Evolutionary conservation across 2,888 invertebrate species (phyloP), one percentile per base, ranked within the genome.

Genomic region (Melieria crassipennis): DNA sequence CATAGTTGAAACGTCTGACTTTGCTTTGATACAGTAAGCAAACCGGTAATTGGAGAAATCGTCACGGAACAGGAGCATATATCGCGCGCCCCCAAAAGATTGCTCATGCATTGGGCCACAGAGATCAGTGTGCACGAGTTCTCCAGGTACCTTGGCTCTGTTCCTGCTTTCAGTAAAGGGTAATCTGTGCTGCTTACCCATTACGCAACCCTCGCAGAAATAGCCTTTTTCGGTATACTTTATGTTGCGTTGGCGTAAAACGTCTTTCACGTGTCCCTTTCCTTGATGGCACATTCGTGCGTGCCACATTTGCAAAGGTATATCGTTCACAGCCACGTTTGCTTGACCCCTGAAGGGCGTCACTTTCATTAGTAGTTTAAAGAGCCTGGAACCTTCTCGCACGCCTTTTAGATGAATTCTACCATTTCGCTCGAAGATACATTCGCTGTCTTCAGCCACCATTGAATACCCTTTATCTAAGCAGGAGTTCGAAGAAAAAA

Each of bases 51-150:
- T 65, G 0, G 74, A 76, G 62, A 70, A 76, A 70, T 78, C 78
- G 70, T 79, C 78, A 56, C 74, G 73, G 50, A 76, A 74, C 47
- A 76, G 30, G 1, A 78, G 16, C 64, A 77, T 77, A 75, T 77
- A 78, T 11, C 65, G 74, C 3, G 76, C 72, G 13, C 76, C 73
- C 43, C 75, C 77, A 48, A 74, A 11, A 47, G 78, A 78, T 6
- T 55, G 60, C 47, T 72, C 71, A 50, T 78, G 75, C 73, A 77
- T 78, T 4, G 75, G 73, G 4, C 77, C 78, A 60, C 77, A 77
- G 47, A 79, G 7, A 69, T 81, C 78, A 55, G 76, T 69, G 61
- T 79, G 77, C n/a, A 80, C 67, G 13, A 80, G 13, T 11, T 75
- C 73, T 30, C 75, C 76, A 61, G 62, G 10, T 7, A 61, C 63